These are phyloP conservation scores for Crocallis elinguaria DNA, from an alignment of 2,888 invertebrate genomes.

Conservation along the genomic window DNA sequence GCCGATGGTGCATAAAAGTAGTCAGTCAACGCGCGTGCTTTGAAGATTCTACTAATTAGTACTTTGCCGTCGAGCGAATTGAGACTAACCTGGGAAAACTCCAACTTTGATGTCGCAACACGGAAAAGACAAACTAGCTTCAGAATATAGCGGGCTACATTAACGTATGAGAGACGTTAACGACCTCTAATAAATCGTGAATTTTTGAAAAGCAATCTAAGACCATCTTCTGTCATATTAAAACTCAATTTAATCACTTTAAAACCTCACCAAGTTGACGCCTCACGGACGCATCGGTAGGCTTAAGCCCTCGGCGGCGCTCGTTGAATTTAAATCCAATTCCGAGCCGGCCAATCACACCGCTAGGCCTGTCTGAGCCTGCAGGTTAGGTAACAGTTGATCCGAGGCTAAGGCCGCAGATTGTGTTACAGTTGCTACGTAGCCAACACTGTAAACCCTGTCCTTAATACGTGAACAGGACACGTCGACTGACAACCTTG, in stretches of 20 bases:
- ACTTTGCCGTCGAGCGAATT: too few species aligned
- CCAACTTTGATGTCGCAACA: too few species aligned
- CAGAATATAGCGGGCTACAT: neutral
- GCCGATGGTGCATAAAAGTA: too few species aligned
- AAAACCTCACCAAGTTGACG: slow-evolving; percentile 1
- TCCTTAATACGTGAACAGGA: slow-evolving; percentile 9
- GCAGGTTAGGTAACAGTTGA: slow-evolving; percentile 1
- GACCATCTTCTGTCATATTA: slow-evolving; percentile 11
- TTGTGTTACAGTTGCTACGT: neutral
- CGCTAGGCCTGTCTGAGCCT: neutral
- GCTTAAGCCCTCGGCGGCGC: slow-evolving; percentile 12
- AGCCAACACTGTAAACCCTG: slow-evolving; percentile 4
- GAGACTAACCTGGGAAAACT: too few species aligned
- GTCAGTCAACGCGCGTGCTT: too few species aligned
- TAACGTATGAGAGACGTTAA: neutral
- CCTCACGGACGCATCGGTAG: slow-evolving; percentile 9
- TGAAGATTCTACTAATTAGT: too few species aligned
- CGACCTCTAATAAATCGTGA: neutral
- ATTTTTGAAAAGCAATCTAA: neutral
- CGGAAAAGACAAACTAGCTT: too few species aligned
- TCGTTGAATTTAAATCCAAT: slow-evolving; percentile 14
- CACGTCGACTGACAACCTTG: slow-evolving; percentile 11
- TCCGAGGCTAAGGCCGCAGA: neutral
- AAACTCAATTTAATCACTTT: slow-evolving; percentile 5
- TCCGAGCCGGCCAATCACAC: slow-evolving; percentile 6